Conservation (phyloP, 2,888 invertebrate genomes). For the Coleophora deauratella region DNA sequence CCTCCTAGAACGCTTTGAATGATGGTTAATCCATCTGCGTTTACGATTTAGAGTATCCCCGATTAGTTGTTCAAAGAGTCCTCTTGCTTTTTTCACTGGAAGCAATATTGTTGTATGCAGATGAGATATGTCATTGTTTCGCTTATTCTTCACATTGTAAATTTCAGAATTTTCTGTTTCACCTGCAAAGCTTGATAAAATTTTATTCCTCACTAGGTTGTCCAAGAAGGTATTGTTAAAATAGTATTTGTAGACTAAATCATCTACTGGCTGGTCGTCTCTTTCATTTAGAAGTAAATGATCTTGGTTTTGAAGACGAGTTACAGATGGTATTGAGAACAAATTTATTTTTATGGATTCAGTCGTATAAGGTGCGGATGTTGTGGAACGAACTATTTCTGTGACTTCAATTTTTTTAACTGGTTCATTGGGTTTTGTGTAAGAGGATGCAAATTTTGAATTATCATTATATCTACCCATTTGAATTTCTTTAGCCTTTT, state of each 20-base stretch:
- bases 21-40: constrained; percentile 48
- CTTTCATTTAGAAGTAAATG: constrained; percentile 51
- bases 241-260: constrained; percentile 61
- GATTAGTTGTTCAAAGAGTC: constrained; percentile 6
- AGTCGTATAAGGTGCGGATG: constrained; percentile 21
- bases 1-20: constrained; percentile 21
- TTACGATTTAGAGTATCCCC: constrained; percentile 23
- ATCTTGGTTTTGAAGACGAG: constrained; percentile 42
- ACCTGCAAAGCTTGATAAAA: constrained; percentile 32
- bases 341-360: constrained; percentile 55
- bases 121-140: constrained; percentile 27
- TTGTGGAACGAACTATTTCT: constrained; percentile 17
- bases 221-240: constrained; percentile 65
- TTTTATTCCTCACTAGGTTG: constrained; percentile 46
- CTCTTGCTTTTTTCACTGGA: constrained; percentile 30
- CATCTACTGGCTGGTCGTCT: constrained; percentile 52
- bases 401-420: constrained; percentile 8
- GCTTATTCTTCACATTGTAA: constrained; percentile 36
- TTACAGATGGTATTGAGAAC: constrained; percentile 40
- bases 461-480: neutral
- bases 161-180: constrained; percentile 21
- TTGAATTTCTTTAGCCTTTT: constrained; percentile 45
- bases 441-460: neutral
- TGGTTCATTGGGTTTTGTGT: neutral
- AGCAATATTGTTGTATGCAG: constrained; percentile 37